Conservation (phyloP, 2,797 vertebrate species). For the Enteromius mattozi region DNA sequence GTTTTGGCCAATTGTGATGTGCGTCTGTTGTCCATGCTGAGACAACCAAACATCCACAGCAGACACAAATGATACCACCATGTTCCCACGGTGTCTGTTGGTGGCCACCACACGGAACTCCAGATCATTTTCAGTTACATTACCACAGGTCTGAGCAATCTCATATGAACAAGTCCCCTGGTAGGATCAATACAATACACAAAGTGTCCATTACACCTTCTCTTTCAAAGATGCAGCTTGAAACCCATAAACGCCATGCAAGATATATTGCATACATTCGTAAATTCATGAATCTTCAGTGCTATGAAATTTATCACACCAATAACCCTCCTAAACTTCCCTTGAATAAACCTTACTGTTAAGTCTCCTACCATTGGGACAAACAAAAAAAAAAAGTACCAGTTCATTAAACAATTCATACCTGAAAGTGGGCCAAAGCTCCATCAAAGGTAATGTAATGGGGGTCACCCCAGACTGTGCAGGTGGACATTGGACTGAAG, state of each 20-base stretch:
- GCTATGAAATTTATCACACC: background rate
- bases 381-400: background rate
- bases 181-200: background rate
- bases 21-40: conserved; percentile 11
- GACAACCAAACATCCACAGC: conserved; percentile 70
- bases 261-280: background rate
- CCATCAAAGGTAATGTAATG: conserved; percentile 65
- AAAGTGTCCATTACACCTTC: background rate
- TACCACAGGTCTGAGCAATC: conserved; percentile 68
- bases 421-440: conserved; percentile 72
- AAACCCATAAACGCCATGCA: background rate
- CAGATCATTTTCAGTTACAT: conserved; percentile 29
- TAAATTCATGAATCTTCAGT: background rate
- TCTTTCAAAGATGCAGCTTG: background rate
- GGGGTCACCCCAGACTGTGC: conserved; percentile 27
- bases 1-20: conserved; percentile 68
- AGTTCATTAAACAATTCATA: background rate
- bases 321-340: background rate
- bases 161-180: conserved; percentile 80
- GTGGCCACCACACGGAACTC: conserved; percentile 69
- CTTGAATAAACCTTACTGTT: background rate
- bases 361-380: background rate
- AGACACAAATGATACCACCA: conserved; percentile 72
- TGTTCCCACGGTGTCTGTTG: conserved; percentile 71
- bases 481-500: conserved; percentile 61